These are phyloP conservation scores for Typhlichthys eigenmanni DNA, from an alignment of 2,797 vertebrate genomes.

Conservation along the genomic window DNA sequence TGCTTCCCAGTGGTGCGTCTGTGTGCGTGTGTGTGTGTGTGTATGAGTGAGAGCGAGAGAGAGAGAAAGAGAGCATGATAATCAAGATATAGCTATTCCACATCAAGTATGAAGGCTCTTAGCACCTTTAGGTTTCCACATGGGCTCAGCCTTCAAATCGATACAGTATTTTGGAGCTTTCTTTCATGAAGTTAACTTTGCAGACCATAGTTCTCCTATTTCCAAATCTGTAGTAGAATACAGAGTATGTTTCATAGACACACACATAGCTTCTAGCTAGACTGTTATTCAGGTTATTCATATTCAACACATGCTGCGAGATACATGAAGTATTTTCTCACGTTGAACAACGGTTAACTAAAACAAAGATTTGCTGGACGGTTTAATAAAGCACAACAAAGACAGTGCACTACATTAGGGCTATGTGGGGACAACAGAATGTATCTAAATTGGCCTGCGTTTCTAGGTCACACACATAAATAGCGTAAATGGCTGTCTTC, in stretches of 20 bases:
- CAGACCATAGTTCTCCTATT: conserved; percentile 12
- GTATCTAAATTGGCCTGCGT: conserved; percentile 49
- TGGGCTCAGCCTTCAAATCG: conserved; percentile 52
- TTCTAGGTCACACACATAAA: conserved; percentile 68
- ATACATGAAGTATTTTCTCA: conserved; percentile 4
- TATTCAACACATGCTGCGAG: too few relatives aligned
- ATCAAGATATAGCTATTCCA: conserved; percentile 33
- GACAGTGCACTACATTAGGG: conserved; percentile 49
- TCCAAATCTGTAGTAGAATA: not conserved
- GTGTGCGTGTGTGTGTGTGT: conserved; percentile 10
- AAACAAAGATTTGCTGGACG: conserved; percentile 27
- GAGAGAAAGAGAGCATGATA: not conserved
- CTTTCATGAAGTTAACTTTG: conserved; percentile 41
- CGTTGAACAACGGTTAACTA: conserved; percentile 33
- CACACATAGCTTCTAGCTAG: not conserved
- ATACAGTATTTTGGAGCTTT: conserved; percentile 31
- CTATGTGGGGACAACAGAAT: conserved; percentile 31
- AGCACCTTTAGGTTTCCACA: conserved; percentile 58
- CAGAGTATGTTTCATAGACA: too few relatives aligned
- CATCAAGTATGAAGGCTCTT: conserved; percentile 66
- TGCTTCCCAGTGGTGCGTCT: too few relatives aligned
- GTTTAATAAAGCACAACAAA: conserved; percentile 48
- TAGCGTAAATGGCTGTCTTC: conserved; percentile 67
- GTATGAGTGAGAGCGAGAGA: too few relatives aligned
- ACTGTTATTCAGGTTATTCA: not conserved